Evolutionary conservation across 2,888 invertebrate species (phyloP).

Genomic region (Papilio gigon): DNA sequence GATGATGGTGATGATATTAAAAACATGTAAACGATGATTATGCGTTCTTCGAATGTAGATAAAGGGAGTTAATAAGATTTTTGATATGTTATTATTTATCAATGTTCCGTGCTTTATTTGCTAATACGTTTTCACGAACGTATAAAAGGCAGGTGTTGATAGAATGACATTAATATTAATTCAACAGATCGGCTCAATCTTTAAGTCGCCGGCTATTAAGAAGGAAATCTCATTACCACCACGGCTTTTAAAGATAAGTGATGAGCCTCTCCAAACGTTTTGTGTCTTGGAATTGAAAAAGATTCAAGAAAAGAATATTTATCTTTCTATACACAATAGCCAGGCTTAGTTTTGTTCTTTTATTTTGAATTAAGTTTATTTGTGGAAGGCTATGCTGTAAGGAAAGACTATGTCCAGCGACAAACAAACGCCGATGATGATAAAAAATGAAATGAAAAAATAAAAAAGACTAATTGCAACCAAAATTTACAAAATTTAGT

Average conservation of each 20-base stretch:
- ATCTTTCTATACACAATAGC: background rate
- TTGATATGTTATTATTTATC: too few species aligned
- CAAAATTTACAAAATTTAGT: too few species aligned
- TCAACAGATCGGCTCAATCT: constrained; percentile 15
- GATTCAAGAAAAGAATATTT: constrained; percentile 13
- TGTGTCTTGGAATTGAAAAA: constrained; percentile 8
- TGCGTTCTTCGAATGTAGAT: too few species aligned
- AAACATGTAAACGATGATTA: too few species aligned
- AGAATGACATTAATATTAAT: constrained; percentile 10
- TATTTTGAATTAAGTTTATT: background rate
- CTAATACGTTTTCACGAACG: background rate
- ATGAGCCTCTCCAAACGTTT: constrained; percentile 12
- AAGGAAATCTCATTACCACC: constrained; percentile 18
- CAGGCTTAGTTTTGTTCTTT: background rate
- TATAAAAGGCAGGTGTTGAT: background rate
- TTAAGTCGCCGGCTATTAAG: constrained; percentile 13
- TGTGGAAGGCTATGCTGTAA: too few species aligned
- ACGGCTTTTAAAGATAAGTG: constrained; percentile 12
- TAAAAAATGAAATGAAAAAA: too few species aligned
- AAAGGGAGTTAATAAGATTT: too few species aligned
- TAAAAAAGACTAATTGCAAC: too few species aligned
- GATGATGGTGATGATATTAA: too few species aligned
- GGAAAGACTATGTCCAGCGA: too few species aligned
- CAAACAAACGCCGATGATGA: too few species aligned
- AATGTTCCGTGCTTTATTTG: too few species aligned